Evolutionary conservation across 2,113 vertebrate genomes (phyloP).

Genomic region (Oncorhynchus mykiss): DNA sequence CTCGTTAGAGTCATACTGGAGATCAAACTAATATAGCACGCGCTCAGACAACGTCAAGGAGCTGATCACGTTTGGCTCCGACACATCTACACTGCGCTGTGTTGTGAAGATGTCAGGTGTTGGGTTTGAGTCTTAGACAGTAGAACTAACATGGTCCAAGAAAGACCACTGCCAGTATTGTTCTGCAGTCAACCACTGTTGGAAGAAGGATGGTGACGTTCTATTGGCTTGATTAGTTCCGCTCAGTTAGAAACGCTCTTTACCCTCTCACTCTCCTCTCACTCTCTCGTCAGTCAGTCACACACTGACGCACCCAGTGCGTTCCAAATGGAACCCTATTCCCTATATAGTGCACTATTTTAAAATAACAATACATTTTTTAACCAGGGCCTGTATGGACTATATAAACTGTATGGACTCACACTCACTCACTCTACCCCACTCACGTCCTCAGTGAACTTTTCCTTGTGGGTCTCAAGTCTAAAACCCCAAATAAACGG

Average conservation of each 20-base stretch:
- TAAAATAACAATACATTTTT: too few relatives aligned
- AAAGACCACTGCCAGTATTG: constrained; percentile 24
- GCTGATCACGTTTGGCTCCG: not conserved
- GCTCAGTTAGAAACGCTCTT: not conserved
- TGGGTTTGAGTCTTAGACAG: constrained; percentile 20
- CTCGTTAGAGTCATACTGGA: not conserved
- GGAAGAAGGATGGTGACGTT: not conserved
- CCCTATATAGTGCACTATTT: constrained; percentile 12
- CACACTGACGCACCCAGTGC: too few relatives aligned
- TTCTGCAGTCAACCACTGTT: not conserved
- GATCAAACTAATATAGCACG: constrained; percentile 18
- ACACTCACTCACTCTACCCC: not conserved
- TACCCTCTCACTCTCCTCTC: not conserved
- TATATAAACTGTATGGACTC: too few relatives aligned
- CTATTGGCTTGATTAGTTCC: not conserved
- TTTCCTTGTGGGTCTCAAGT: not conserved
- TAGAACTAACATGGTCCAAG: constrained; percentile 8
- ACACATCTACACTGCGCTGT: constrained; percentile 16
- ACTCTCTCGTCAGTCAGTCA: too few relatives aligned
- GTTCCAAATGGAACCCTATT: not conserved
- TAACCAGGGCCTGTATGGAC: too few relatives aligned
- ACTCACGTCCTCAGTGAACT: not conserved
- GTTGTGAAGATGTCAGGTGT: constrained; percentile 27
- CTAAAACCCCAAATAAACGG: not conserved
- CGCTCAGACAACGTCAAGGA: not conserved